Percentiles rank a stretch among this genome's conserved stretches.
Evolutionary conservation across 2,113 vertebrate genomes (phyloP).

Genomic region (Corythornis vintsioides): DNA sequence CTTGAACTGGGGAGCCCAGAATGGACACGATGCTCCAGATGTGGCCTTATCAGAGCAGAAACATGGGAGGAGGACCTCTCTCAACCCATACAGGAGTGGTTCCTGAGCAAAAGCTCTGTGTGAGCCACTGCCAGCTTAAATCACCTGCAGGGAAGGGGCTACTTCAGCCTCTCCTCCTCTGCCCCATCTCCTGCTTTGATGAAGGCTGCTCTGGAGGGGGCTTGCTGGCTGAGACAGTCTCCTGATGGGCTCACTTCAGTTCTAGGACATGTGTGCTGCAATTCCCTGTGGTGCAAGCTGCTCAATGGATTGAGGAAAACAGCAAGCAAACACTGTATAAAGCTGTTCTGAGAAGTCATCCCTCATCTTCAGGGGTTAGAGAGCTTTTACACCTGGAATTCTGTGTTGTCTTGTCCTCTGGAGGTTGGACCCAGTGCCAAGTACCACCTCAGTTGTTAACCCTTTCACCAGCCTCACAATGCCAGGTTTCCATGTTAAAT

Average conservation of each 20-base stretch:
- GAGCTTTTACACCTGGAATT: neutral
- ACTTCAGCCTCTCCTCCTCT: neutral
- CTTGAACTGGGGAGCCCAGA: too few species aligned
- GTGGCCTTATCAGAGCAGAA: too few species aligned
- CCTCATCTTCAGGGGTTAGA: too few species aligned
- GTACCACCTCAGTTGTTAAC: neutral
- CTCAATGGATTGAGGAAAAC: neutral
- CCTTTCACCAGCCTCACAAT: neutral
- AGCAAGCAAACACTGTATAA: neutral
- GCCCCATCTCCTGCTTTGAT: neutral
- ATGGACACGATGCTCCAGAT: too few species aligned
- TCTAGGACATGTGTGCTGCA: neutral
- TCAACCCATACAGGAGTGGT: neutral
- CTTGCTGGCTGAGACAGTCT: neutral
- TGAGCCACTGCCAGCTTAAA: neutral
- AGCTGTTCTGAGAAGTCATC: neutral
- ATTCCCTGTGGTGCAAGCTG: neutral
- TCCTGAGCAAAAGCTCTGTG: neutral
- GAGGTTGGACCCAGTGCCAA: neutral
- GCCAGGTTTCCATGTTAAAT: neutral
- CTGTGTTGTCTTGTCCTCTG: neutral
- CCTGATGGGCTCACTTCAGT: neutral
- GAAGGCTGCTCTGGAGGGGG: accelerated
- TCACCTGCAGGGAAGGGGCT: neutral
- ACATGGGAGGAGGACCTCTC: too few species aligned